A percentile compares a stretch with the other conserved stretches of the same genome.
These are phyloP conservation scores for Myioborus melanocephalus DNA, from an alignment of 2,797 vertebrate genomes.

Conservation along the genomic window DNA sequence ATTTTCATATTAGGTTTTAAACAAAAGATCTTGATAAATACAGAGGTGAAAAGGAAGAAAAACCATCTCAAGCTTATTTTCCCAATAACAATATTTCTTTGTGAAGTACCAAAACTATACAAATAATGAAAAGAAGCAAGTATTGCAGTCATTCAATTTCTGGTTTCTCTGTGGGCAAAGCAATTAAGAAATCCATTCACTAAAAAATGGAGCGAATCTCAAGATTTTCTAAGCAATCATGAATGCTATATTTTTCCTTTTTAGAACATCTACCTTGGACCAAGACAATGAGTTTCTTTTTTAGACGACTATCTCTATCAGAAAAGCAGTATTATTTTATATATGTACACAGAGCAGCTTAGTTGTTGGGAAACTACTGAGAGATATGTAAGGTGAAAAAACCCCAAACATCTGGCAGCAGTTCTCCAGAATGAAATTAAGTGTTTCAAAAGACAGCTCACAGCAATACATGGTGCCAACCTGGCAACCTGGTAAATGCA, in stretches of 20 bases:
- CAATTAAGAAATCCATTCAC: neutral
- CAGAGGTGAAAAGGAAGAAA: neutral
- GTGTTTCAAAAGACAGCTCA: neutral
- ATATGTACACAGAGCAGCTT: neutral
- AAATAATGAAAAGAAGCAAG: neutral
- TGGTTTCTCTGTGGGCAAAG: neutral
- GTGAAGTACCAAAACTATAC: neutral
- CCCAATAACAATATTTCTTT: neutral
- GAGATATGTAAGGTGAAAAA: accelerated
- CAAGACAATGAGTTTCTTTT: neutral
- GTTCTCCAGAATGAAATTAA: neutral
- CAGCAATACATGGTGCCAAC: neutral
- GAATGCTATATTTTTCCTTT: neutral
- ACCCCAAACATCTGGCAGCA: neutral
- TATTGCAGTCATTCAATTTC: neutral
- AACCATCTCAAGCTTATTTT: neutral
- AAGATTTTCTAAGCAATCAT: neutral
- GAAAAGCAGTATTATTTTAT: neutral
- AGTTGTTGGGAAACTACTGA: neutral
- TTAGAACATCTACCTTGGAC: neutral
- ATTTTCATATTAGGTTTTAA: neutral
- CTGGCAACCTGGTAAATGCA: neutral
- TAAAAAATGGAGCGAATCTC: neutral
- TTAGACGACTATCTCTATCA: neutral
- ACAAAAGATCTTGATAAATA: neutral